phyloP scores from a whole-genome alignment of 2,888 invertebrate species.

The Chloroclystis v-ata region DNA sequence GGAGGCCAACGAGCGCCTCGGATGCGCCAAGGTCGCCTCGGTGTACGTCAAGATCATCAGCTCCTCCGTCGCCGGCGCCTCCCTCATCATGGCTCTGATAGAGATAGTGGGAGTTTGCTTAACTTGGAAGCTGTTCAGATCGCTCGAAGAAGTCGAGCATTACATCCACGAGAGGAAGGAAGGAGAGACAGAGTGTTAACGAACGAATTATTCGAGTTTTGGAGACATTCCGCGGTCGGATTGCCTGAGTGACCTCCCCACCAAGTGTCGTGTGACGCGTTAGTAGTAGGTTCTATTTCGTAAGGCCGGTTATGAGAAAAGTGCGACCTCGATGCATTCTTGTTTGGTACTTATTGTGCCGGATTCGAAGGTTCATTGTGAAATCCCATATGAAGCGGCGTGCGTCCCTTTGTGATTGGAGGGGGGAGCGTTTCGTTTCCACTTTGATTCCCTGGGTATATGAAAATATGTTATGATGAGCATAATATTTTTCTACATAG shows the following conservation, averaged over 20 bases:
- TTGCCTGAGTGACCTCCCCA: slow-evolving; percentile 54
- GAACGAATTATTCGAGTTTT: slow-evolving; percentile 30
- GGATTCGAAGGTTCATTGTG: slow-evolving; percentile 39
- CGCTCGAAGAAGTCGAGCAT: slow-evolving; percentile 67
- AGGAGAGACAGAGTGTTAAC: slow-evolving; percentile 70
- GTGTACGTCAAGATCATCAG: slow-evolving; percentile 72
- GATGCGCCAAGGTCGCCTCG: slow-evolving; percentile 72
- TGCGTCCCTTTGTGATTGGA: slow-evolving; percentile 13
- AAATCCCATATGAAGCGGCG: slow-evolving; percentile 23
- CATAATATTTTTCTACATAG: slow-evolving; percentile 4
- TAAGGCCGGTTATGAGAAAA: slow-evolving; percentile 61
- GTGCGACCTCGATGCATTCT: slow-evolving; percentile 53
- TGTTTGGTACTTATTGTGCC: slow-evolving; percentile 39
- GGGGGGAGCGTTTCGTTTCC: slow-evolving; percentile 6
- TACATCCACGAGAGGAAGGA: slow-evolving; percentile 69
- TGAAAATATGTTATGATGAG: slow-evolving; percentile 1
- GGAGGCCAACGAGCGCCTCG: slow-evolving; percentile 69
- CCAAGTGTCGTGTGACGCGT: slow-evolving; percentile 49
- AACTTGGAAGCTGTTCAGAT: slow-evolving; percentile 65
- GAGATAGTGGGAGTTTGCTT: slow-evolving; percentile 61
- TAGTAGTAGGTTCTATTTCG: slow-evolving; percentile 44
- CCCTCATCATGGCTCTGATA: slow-evolving; percentile 56
- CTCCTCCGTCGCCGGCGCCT: slow-evolving; percentile 65
- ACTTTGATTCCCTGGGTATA: background rate
- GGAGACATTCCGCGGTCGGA: slow-evolving; percentile 34